These are phyloP conservation scores for Trissolcus brochymenae DNA, from an alignment of 2,888 invertebrate species.

Conservation along the genomic window DNA sequence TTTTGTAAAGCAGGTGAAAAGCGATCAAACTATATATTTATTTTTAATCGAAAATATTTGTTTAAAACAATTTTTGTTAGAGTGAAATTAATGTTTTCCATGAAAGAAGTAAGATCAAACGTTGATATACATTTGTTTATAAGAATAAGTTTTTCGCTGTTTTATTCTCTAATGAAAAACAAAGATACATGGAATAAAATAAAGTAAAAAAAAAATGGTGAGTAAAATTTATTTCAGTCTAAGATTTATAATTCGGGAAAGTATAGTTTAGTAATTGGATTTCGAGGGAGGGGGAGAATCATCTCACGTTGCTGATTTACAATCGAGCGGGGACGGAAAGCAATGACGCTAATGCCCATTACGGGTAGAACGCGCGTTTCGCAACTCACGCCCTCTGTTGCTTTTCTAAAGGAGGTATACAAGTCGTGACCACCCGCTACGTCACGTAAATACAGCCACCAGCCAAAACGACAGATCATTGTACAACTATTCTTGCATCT, in stretches of 20 bases:
- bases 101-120: too few relatives aligned
- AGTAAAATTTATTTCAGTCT: conserved; percentile 11
- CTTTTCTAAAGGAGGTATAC: conserved; percentile 52
- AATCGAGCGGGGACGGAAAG: conserved; percentile 47
- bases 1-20: conserved; percentile 60
- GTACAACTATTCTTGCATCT: conserved; percentile 60
- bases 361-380: conserved; percentile 54
- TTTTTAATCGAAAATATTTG: too few relatives aligned
- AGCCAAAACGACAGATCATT: conserved; percentile 69
- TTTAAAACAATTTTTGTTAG: too few relatives aligned
- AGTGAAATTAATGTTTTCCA: too few relatives aligned
- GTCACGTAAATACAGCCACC: conserved; percentile 70
- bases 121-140: too few relatives aligned
- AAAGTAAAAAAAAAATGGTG: background rate
- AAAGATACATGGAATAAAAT: too few relatives aligned
- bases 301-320: conserved; percentile 57
- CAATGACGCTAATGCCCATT: conserved; percentile 60
- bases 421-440: conserved; percentile 64
- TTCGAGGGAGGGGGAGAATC: conserved; percentile 18
- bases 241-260: conserved; percentile 37
- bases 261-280: conserved; percentile 52
- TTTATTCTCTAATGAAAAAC: too few relatives aligned
- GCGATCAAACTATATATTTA: too few relatives aligned
- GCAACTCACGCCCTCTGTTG: conserved; percentile 50
- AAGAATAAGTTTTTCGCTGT: too few relatives aligned